Conservation (phyloP, 2,113 vertebrate genomes). For the Tylochromis polylepis region DNA sequence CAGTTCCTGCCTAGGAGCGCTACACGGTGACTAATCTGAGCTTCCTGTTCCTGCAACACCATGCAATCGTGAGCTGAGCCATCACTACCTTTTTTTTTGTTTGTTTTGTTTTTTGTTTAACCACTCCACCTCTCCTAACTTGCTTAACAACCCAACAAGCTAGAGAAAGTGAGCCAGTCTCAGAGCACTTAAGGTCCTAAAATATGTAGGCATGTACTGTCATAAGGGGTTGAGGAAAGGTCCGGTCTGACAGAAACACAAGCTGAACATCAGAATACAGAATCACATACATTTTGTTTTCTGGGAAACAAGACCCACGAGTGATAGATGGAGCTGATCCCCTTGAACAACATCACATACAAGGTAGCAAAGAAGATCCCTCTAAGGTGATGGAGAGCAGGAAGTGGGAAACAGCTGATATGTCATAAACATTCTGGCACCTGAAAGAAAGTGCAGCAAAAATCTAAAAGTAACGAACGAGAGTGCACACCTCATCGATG, state of each 20-base stretch:
- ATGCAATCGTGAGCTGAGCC: not conserved
- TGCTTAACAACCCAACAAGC: constrained; percentile 33
- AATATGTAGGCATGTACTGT: constrained; percentile 34
- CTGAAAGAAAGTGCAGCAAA: constrained; percentile 39
- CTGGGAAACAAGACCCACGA: constrained; percentile 33
- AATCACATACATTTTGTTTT: constrained; percentile 35
- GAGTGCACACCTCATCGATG: constrained; percentile 4
- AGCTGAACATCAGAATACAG: constrained; percentile 31
- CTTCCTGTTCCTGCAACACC: not conserved
- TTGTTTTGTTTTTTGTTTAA: not conserved
- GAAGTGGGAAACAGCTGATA: constrained; percentile 24
- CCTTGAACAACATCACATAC: constrained; percentile 24
- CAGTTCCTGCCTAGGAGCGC: not conserved
- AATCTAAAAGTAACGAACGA: constrained; percentile 36
- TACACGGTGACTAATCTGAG: not conserved
- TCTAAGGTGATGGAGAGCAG: constrained; percentile 2
- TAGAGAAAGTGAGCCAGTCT: constrained; percentile 17
- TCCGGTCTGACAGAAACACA: constrained; percentile 9
- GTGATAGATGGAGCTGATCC: constrained; percentile 19
- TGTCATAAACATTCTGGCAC: constrained; percentile 49
- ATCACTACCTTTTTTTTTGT: not conserved
- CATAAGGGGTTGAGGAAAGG: constrained; percentile 5
- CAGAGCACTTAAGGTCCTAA: constrained; percentile 62
- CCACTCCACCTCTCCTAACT: constrained; percentile 4
- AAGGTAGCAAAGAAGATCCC: constrained; percentile 2